These are phyloP conservation scores for Temnothorax ravouxi DNA, from an alignment of 2,888 invertebrate species.

Conservation along the genomic window DNA sequence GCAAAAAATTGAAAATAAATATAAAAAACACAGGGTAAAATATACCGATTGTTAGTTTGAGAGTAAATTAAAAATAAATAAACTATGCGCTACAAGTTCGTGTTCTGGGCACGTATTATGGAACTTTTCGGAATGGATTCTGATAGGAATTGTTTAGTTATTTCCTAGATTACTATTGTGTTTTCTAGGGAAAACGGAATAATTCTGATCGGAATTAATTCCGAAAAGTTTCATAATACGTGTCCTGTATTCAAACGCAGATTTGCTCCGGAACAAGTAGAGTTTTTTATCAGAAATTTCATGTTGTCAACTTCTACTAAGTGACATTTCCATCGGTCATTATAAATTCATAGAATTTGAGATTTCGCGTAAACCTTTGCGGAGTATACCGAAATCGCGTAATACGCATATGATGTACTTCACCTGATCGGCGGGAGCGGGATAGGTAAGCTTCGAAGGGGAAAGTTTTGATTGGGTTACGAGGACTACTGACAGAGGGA, in stretches of 20 bases:
- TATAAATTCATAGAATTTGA: conserved; percentile 54
- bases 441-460: conserved; percentile 70
- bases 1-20: background rate
- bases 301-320: background rate
- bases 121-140: no score
- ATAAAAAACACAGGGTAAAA: background rate
- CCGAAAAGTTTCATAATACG: no score
- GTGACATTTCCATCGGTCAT: conserved; percentile 24
- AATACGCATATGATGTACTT: conserved; percentile 30
- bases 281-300: conserved; percentile 1
- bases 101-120: no score
- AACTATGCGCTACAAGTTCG: background rate
- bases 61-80: conserved; percentile 30
- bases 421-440: conserved; percentile 54
- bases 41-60: conserved; percentile 1
- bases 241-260: no score
- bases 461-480: conserved; percentile 77
- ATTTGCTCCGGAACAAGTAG: background rate
- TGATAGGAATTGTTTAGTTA: no score
- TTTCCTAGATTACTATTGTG: no score
- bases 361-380: conserved; percentile 30
- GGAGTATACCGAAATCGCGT: background rate
- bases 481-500: conserved; percentile 71
- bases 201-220: no score
- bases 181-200: no score